Evolutionary conservation across 2,797 vertebrate genomes (phyloP).

Genomic region (Thalassophryne amazonica): DNA sequence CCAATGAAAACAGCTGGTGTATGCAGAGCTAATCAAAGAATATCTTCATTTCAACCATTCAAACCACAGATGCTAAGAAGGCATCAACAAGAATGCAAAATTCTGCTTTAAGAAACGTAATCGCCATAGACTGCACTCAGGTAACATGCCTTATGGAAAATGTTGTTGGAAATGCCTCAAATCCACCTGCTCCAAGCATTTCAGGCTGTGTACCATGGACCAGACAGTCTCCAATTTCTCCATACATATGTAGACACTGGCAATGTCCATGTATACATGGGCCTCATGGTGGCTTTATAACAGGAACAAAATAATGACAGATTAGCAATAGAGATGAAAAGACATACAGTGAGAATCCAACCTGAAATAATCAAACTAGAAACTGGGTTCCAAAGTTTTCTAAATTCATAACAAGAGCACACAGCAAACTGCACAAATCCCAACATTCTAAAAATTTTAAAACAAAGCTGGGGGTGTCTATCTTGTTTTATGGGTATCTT

Average conservation of each 20-base stretch:
- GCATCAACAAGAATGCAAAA: constrained; percentile 17
- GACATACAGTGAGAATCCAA: constrained; percentile 4
- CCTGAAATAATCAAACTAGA: constrained; percentile 28
- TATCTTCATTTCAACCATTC: constrained; percentile 27
- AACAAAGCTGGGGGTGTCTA: constrained; percentile 20
- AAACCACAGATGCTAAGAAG: constrained; percentile 27
- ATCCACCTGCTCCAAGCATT: too few species aligned
- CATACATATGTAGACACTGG: too few species aligned
- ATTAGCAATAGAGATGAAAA: not conserved
- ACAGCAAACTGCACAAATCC: constrained; percentile 19
- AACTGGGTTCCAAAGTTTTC: constrained; percentile 28
- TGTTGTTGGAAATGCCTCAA: too few species aligned
- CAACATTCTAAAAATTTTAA: constrained; percentile 23
- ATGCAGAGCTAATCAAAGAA: constrained; percentile 36
- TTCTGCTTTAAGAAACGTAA: constrained; percentile 19
- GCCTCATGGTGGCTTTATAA: too few species aligned
- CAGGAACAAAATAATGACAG: not conserved
- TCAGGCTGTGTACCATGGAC: too few species aligned
- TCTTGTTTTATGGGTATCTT: constrained; percentile 45
- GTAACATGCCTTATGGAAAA: too few species aligned
- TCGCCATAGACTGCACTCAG: too few species aligned
- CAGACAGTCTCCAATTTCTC: too few species aligned
- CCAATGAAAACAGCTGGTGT: constrained; percentile 38
- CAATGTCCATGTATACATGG: too few species aligned
- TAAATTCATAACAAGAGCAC: constrained; percentile 1